These are phyloP conservation scores for Cynoglossus semilaevis DNA, from an alignment of 2,113 vertebrate genomes.

Conservation along the genomic window DNA sequence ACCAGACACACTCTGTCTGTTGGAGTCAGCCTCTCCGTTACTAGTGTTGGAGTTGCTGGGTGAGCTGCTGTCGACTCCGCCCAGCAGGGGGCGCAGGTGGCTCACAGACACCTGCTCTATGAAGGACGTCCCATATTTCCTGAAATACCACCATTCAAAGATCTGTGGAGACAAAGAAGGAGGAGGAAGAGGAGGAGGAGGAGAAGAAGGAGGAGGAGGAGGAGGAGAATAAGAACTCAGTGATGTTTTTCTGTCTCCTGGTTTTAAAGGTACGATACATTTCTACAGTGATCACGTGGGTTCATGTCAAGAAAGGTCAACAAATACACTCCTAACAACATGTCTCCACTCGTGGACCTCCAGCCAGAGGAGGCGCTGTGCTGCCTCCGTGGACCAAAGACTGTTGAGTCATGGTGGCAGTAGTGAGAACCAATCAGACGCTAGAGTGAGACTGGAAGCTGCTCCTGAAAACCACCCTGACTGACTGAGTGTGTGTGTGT, in stretches of 20 bases:
- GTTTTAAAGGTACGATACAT: too few species aligned
- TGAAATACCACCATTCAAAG: conserved; percentile 99
- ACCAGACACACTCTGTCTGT: conserved; percentile 93
- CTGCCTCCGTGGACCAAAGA: background rate
- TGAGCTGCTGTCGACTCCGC: conserved; percentile 92
- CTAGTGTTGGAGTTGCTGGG: conserved; percentile 86
- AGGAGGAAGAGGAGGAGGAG: background rate
- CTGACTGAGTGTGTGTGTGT: too few species aligned
- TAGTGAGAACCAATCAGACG: background rate
- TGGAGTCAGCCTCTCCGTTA: conserved; percentile 90
- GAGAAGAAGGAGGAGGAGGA: background rate
- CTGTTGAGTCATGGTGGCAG: background rate
- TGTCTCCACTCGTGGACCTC: too few species aligned
- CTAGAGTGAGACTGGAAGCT: background rate
- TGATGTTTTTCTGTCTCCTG: background rate
- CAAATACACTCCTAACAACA: too few species aligned
- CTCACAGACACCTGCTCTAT: conserved; percentile 99
- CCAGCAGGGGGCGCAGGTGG: conserved; percentile 95
- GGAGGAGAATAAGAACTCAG: too few species aligned
- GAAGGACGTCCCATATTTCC: conserved; percentile 97
- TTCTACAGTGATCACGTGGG: too few species aligned
- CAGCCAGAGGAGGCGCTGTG: background rate
- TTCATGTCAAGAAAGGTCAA: too few species aligned
- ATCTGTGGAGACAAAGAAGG: conserved; percentile 76
- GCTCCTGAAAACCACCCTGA: background rate